Percentiles rank a stretch among this genome's conserved stretches.
phyloP scores from a whole-genome alignment of 2,888 invertebrate genomes.

The Antheraea yamamai region DNA sequence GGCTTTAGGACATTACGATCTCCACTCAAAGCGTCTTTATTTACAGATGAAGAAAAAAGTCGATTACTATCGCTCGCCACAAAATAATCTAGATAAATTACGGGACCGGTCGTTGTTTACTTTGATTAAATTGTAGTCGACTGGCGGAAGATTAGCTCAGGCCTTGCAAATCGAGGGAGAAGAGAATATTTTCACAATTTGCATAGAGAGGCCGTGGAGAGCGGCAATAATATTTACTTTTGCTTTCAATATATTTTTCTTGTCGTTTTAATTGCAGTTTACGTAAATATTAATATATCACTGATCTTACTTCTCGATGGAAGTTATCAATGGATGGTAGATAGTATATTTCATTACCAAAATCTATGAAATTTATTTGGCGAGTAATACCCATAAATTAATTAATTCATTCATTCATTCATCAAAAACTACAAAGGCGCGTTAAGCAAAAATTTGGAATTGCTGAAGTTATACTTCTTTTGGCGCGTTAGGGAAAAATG shows the following conservation, averaged over 20 bases:
- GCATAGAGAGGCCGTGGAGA: conserved; percentile 74
- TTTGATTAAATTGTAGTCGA: conserved; percentile 82
- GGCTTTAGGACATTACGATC: conserved; percentile 60
- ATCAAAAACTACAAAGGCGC: too few relatives aligned
- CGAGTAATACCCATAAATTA: not conserved
- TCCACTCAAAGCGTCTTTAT: conserved; percentile 44
- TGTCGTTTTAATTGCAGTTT: conserved; percentile 1
- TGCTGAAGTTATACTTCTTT: too few relatives aligned
- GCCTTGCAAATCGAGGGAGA: conserved; percentile 77
- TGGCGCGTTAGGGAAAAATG: too few relatives aligned
- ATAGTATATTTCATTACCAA: not conserved
- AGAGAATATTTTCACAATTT: conserved; percentile 76
- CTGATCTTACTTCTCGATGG: not conserved
- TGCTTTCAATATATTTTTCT: not conserved
- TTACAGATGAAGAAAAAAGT: conserved; percentile 72
- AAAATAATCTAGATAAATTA: conserved; percentile 82
- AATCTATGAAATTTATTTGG: not conserved
- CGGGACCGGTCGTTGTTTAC: conserved; percentile 76
- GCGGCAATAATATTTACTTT: conserved; percentile 38
- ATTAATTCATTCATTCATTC: too few relatives aligned
- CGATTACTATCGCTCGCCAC: conserved; percentile 77
- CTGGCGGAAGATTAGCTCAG: conserved; percentile 78
- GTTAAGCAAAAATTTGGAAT: too few relatives aligned
- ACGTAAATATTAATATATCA: not conserved
- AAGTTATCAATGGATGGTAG: not conserved